These are phyloP conservation scores for Neosilurus hyrtlii DNA, from an alignment of 2,797 vertebrate genomes.

Conservation along the genomic window DNA sequence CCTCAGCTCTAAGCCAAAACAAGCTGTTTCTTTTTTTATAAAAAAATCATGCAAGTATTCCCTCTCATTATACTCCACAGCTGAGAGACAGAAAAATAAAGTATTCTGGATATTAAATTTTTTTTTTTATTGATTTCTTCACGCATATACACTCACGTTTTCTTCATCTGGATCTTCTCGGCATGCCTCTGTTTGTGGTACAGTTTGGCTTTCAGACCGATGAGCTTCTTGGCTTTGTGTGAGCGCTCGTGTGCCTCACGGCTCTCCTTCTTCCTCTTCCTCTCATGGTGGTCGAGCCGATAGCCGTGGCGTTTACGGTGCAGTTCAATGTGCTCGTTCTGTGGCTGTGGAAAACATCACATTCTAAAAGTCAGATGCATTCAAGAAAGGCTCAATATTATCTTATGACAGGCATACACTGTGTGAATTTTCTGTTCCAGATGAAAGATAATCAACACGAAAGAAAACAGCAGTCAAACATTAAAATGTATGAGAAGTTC, in stretches of 20 bases:
- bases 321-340: constrained; percentile 96
- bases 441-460: too few relatives aligned
- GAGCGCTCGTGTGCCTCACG: constrained; percentile 90
- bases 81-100: background rate
- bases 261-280: constrained; percentile 93
- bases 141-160: constrained; percentile 81
- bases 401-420: too few relatives aligned
- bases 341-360: constrained; percentile 75
- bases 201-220: constrained; percentile 95
- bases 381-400: too few relatives aligned
- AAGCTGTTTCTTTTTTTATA: background rate
- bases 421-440: too few relatives aligned
- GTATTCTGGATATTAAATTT: too few relatives aligned
- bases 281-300: constrained; percentile 94
- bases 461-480: too few relatives aligned
- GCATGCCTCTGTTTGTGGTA: constrained; percentile 96
- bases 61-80: background rate
- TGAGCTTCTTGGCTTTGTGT: constrained; percentile 93
- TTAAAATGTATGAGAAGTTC: too few relatives aligned
- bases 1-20: background rate
- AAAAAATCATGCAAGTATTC: background rate
- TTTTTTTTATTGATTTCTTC: too few relatives aligned
- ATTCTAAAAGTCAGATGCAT: too few relatives aligned
- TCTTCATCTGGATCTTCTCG: constrained; percentile 99
- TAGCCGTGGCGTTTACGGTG: constrained; percentile 93